phyloP scores from a whole-genome alignment of 2,888 invertebrate species.

The Drosophila kanekoi region DNA sequence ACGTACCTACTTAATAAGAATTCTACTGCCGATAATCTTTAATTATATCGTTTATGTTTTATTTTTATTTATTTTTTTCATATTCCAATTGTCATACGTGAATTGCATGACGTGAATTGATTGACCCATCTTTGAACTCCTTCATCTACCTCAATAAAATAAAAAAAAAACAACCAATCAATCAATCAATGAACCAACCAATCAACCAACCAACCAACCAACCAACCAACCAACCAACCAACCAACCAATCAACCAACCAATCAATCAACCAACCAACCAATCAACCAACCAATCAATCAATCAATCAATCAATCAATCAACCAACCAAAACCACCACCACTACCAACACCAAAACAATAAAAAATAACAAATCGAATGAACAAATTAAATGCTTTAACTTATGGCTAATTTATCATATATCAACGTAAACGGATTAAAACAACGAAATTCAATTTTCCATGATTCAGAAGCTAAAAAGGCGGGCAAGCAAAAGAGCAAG shows the following conservation, averaged over 20 bases:
- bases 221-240: conserved; percentile 12
- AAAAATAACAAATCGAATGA: conserved; percentile 41
- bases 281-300: conserved; percentile 53
- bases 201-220: conserved; percentile 56
- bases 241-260: conserved; percentile 24
- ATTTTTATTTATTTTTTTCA: conserved; percentile 74
- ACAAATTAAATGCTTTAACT: conserved; percentile 32
- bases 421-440: conserved; percentile 29
- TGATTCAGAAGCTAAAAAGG: conserved; percentile 95
- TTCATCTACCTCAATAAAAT: conserved; percentile 71
- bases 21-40: conserved; percentile 45
- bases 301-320: conserved; percentile 37
- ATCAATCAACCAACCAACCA: conserved; percentile 46
- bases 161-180: conserved; percentile 46
- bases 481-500: conserved; percentile 92
- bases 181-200: conserved; percentile 42
- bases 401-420: conserved; percentile 17
- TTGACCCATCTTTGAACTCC: conserved; percentile 74
- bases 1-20: conserved; percentile 21
- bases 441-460: conserved; percentile 44
- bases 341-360: conserved; percentile 47
- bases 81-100: conserved; percentile 75
- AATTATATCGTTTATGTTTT: conserved; percentile 62
- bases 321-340: conserved; percentile 44
- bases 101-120: conserved; percentile 83